These are phyloP conservation scores for Masticophis lateralis DNA, from an alignment of 2,797 vertebrate genomes.

Conservation along the genomic window DNA sequence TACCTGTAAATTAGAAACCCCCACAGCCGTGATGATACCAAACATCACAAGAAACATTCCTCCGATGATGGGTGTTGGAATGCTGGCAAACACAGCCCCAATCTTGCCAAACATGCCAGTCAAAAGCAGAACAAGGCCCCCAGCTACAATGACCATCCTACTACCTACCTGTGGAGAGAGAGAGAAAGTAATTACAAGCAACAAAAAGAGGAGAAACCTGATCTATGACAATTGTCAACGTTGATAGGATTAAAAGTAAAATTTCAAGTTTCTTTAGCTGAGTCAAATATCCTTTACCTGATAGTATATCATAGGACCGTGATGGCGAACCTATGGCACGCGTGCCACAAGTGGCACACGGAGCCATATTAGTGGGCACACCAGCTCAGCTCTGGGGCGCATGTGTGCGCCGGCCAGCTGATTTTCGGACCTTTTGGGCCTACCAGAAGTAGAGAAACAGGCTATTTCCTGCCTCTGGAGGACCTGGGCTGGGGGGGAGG, in stretches of 20 bases:
- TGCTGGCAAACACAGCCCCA: conserved; percentile 88
- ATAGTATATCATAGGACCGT: not conserved
- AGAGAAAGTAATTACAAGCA: not conserved
- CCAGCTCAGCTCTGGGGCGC: too few species aligned
- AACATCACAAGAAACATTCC: conserved; percentile 98
- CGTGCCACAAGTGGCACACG: too few species aligned
- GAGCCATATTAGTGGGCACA: too few species aligned
- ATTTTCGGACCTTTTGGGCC: too few species aligned
- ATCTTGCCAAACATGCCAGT: conserved; percentile 89
- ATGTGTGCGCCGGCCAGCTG: too few species aligned
- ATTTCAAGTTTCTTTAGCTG: not conserved
- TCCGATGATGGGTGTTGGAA: conserved; percentile 89
- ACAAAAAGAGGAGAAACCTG: rapidly evolving
- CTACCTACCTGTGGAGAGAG: conserved; percentile 85
- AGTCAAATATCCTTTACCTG: not conserved
- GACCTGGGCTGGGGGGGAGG: too few species aligned
- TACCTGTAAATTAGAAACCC: conserved; percentile 94
- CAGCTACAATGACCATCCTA: conserved; percentile 84
- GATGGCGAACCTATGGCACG: too few species aligned
- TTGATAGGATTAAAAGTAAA: not conserved
- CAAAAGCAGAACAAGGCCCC: conserved; percentile 82
- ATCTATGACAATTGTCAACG: not conserved
- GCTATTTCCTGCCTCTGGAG: too few species aligned
- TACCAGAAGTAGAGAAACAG: too few species aligned
- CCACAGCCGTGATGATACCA: conserved; percentile 87